A percentile compares a stretch with the other conserved stretches of the same genome.
phyloP scores from a whole-genome alignment of 92 coral and sea anemone genomes.

The Actinernus sp. region DNA sequence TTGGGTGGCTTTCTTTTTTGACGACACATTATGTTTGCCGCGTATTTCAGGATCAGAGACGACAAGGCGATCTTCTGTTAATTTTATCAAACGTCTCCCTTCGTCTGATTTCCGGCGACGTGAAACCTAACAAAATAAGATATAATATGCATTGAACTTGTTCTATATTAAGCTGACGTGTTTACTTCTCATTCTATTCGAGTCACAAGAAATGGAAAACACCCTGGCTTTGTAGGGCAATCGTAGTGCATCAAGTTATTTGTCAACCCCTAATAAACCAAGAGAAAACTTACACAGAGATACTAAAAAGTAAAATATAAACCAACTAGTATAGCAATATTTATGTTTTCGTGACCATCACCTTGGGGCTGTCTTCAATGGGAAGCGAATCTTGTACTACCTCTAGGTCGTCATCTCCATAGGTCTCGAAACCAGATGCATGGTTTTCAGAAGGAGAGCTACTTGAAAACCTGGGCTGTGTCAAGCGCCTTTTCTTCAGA shows the following conservation, averaged over 20 bases:
- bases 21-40: neutral
- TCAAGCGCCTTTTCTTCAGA: neutral
- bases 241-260: no score
- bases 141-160: no score
- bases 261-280: no score
- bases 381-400: constrained; percentile 37
- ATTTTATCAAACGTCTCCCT: no score
- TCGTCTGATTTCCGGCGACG: no score
- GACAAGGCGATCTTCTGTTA: neutral
- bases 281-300: no score
- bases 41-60: neutral
- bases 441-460: neutral
- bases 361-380: constrained; percentile 29
- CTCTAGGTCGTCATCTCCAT: constrained; percentile 13
- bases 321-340: neutral
- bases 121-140: no score
- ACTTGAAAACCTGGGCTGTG: neutral
- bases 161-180: no score
- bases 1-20: neutral
- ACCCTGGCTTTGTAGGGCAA: no score
- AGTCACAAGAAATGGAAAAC: no score
- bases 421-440: neutral
- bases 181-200: no score
- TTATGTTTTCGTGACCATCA: neutral
- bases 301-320: no score